Conservation (phyloP, 2,113 vertebrate genomes). For the Hemiscyllium ocellatum region DNA sequence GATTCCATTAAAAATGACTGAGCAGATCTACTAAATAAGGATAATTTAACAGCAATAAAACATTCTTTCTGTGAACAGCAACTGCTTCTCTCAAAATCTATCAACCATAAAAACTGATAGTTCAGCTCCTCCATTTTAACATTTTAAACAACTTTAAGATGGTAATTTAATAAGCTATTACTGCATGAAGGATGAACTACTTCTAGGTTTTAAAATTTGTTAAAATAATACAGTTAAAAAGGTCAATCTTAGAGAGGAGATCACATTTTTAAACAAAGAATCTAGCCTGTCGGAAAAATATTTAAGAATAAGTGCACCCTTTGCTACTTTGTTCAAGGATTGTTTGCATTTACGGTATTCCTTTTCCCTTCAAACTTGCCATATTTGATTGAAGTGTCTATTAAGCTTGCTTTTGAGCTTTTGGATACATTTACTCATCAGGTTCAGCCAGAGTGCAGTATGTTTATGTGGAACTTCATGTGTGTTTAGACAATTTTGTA, state of each 20-base stretch:
- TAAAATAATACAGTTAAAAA: background rate
- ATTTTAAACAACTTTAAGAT: background rate
- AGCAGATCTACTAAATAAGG: background rate
- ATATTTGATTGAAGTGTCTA: background rate
- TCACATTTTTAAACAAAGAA: background rate
- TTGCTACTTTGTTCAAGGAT: background rate
- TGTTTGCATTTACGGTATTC: background rate
- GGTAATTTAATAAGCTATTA: background rate
- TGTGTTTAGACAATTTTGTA: background rate
- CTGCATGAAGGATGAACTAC: background rate
- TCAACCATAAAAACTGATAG: background rate
- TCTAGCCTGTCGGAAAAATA: background rate
- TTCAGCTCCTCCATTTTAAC: background rate
- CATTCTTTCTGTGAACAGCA: background rate
- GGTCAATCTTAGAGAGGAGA: background rate
- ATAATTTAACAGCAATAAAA: background rate
- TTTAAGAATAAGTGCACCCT: background rate
- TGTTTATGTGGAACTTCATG: background rate
- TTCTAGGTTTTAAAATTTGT: background rate
- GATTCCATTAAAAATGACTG: background rate
- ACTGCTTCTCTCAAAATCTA: background rate
- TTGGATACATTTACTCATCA: background rate
- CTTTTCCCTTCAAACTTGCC: background rate
- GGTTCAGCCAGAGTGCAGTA: background rate
- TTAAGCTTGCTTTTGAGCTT: background rate